A percentile compares a stretch with the other conserved stretches of the same genome.
phyloP scores from a whole-genome alignment of 2,113 vertebrate genomes.

The Sterrhoptilus dennistouni region DNA sequence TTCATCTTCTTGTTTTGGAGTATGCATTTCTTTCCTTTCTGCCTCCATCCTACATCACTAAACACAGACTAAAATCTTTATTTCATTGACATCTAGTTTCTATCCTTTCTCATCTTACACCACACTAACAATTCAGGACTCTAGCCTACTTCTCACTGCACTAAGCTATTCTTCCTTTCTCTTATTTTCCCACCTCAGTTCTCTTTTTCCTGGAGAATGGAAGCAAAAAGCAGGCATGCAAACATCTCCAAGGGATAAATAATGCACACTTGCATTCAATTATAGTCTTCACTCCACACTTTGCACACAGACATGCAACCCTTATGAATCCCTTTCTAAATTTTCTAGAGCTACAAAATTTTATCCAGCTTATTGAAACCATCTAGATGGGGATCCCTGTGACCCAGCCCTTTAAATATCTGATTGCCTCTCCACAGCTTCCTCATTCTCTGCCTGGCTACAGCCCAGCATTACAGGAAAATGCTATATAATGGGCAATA shows the following conservation, averaged over 20 bases:
- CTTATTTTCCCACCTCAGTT: not conserved
- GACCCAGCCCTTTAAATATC: slow-evolving; percentile 5
- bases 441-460: slow-evolving; percentile 48
- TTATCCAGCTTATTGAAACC: not conserved
- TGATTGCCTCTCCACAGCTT: slow-evolving; percentile 29
- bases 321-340: not conserved
- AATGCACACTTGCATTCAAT: not conserved
- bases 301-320: not conserved
- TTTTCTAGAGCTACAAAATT: not conserved
- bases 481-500: slow-evolving; percentile 24
- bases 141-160: not conserved
- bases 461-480: slow-evolving; percentile 16
- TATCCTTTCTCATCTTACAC: not conserved
- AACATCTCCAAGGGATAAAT: not conserved
- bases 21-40: not conserved
- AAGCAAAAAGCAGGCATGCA: not conserved
- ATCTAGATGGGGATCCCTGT: slow-evolving; percentile 16
- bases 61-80: not conserved
- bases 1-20: not conserved
- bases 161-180: not conserved
- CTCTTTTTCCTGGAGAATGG: not conserved
- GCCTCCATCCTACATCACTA: not conserved
- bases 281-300: not conserved
- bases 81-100: not conserved
- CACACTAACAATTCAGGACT: not conserved